Base-by-base conservation (phyloP, 1,140 invertebrate genomes). In the Amphibalanus amphitrite region DNA sequence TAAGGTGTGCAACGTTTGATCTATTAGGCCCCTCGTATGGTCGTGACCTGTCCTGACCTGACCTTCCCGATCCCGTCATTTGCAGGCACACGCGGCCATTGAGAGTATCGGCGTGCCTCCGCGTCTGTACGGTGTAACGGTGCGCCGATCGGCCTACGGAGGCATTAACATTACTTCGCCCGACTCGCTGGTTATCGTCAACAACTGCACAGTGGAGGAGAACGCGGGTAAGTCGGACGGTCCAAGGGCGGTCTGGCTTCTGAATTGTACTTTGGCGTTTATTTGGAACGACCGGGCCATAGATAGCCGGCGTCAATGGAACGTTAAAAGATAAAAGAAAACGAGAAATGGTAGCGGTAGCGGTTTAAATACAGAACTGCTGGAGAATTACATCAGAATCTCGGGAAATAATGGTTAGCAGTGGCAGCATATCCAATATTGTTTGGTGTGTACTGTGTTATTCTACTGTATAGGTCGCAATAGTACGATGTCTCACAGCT, bases 141-240 rank as follows among this genome's bases (percentile, higher is more conserved):
- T 98, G 74, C 82, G 86, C 20, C 85, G 90, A 78, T 93, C 91
- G 23, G 92, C 93, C 4, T 95, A 89, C 78, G 95, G 92, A 77
- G 95, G 90, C 3, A 87, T 97, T 69, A 97, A 97, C 79, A 84
- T 96, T 69, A 94, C 93, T 0, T 84, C 86, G 71, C 89, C 95
- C 1, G 85, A 87, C 72, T 88, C 90, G 25, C 87, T 89, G 20
- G 85, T 95, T 73, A 81, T 84, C 64, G 86, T 98, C 69, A 85
- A 86, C 70, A 90, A 94, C 78, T 90, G 89, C 71, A 90, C 88
- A 0, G 82, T 97, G 69, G 83, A 87, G 73, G 87, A 88, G 76
- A 95, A 95, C 82, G 88, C 87, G 85, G 88, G 87, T 89, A 67
- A 4, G 23, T 67, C 13, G n/a, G n/a, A n/a, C n/a, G n/a, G n/a